Base-by-base conservation (phyloP, 2,888 invertebrate genomes). In the Harmothoe impar region DNA sequence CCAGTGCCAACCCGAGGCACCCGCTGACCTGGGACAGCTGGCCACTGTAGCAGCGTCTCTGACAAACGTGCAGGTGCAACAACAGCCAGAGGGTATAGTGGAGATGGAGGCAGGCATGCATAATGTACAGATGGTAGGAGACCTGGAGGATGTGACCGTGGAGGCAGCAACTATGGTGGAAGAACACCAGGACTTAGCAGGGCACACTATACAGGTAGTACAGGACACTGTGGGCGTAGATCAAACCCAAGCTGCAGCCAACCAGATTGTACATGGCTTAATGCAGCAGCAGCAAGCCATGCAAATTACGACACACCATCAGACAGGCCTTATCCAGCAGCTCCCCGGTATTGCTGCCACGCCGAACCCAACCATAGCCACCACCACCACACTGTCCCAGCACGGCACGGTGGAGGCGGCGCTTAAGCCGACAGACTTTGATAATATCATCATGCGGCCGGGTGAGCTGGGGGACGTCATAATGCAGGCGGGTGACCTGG, bases 381-480 rank as follows among this genome's bases (percentile, higher is more conserved):
- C 20, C 7, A 20, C 12, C n/a, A n/a, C n/a, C 7, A 20, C 62
- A 20, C 20, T 20, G 1, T 62, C 62, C 7, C 72, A 25, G 15
- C 72, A 12, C 0, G n/a, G 15, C 0, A 72, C 72, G 0, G n/a
- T 72, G 0, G 72, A 72, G 5, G 72, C 72, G 5, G 29, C 29
- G n/a, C 31, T 72, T 0, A 81, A 81, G n/a, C 81, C 33, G 1
- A 29, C 77, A 31, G 81, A 81, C 43, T 81, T 81, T 81, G 81
- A 81, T 35, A 81, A 43, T n/a, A 81, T 81, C 81, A 81, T 81
- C n/a, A 81, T 81, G 81, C 81, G 81, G 17, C 81, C 81, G 5
- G 81, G 81, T 54, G 56, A 86, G 25, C 56, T 86, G 5, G 86
- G 56, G 23, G 56, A 56, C 20, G 56, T 86, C 7, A 86, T 86